Evolutionary conservation across 2,888 invertebrate species (phyloP).

Genomic region (Eilema sororculum): DNA sequence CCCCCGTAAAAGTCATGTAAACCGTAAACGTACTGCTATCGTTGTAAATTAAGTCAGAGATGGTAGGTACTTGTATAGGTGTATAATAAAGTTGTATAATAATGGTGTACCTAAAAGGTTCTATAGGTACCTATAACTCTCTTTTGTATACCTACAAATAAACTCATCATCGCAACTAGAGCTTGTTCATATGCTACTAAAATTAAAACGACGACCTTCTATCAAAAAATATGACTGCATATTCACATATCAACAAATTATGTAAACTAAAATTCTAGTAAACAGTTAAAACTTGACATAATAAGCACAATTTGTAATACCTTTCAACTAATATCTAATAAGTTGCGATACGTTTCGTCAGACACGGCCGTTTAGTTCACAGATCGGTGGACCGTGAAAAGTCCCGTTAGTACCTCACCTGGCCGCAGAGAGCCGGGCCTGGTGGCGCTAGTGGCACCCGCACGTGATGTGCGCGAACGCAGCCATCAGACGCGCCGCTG

Average conservation of each 20-base stretch:
- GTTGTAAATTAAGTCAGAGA: no score
- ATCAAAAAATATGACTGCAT: conserved; percentile 16
- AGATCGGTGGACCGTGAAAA: conserved; percentile 73
- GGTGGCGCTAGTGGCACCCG: conserved; percentile 71
- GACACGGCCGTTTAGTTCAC: conserved; percentile 57
- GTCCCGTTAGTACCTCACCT: conserved; percentile 71
- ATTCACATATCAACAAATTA: conserved; percentile 17
- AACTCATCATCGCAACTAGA: no score
- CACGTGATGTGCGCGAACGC: conserved; percentile 82
- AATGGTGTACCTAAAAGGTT: no score
- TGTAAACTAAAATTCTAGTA: conserved; percentile 2
- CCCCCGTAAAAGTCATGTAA: no score
- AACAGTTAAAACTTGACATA: conserved; percentile 26
- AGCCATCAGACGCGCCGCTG: conserved; percentile 74
- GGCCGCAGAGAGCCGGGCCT: conserved; percentile 67
- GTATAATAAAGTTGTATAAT: no score
- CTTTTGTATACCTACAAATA: no score
- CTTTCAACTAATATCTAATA: conserved; percentile 41
- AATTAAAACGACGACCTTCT: no score
- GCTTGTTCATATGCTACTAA: conserved; percentile 27
- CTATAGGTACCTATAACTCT: no score
- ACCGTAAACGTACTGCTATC: no score
- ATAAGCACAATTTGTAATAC: conserved; percentile 36
- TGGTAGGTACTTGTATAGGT: no score
- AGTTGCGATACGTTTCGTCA: conserved; percentile 49